phyloP scores from a whole-genome alignment of 2,888 invertebrate genomes.

The Oxytorus armatus region DNA sequence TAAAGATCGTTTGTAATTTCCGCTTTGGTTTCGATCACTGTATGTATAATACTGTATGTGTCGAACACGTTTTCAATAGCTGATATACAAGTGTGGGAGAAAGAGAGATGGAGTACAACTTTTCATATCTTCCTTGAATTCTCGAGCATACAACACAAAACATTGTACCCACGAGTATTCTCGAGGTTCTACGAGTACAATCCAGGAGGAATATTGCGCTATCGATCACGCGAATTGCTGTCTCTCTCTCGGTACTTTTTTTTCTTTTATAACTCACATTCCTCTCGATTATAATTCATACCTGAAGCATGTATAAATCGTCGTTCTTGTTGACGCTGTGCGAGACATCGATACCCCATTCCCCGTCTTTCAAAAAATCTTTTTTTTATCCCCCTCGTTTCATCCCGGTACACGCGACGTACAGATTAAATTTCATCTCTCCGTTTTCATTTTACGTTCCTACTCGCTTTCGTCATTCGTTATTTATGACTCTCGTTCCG shows the following conservation, averaged over 20 bases:
- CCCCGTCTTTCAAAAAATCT: neutral
- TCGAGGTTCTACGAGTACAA: slow-evolving; percentile 13
- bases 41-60: slow-evolving; percentile 15
- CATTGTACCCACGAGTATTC: slow-evolving; percentile 34
- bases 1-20: slow-evolving; percentile 55
- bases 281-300: slow-evolving; percentile 62
- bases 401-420: slow-evolving; percentile 1
- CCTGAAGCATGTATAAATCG: slow-evolving; percentile 57
- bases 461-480: slow-evolving; percentile 16
- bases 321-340: slow-evolving; percentile 30
- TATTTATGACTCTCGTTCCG: neutral
- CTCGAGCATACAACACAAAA: slow-evolving; percentile 8
- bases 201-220: slow-evolving; percentile 58
- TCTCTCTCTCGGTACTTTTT: slow-evolving; percentile 2
- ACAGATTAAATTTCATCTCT: slow-evolving; percentile 43
- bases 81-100: slow-evolving; percentile 1
- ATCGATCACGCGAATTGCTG: slow-evolving; percentile 52
- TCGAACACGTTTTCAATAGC: slow-evolving; percentile 59
- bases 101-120: slow-evolving; percentile 16
- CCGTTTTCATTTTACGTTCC: slow-evolving; percentile 25
- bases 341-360: slow-evolving; percentile 47
- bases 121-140: slow-evolving; percentile 51
- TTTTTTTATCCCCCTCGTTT: neutral
- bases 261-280: slow-evolving; percentile 11
- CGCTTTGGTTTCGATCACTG: slow-evolving; percentile 15